Base-by-base conservation (phyloP, 2,888 invertebrate genomes). In the Perdita meconis region DNA sequence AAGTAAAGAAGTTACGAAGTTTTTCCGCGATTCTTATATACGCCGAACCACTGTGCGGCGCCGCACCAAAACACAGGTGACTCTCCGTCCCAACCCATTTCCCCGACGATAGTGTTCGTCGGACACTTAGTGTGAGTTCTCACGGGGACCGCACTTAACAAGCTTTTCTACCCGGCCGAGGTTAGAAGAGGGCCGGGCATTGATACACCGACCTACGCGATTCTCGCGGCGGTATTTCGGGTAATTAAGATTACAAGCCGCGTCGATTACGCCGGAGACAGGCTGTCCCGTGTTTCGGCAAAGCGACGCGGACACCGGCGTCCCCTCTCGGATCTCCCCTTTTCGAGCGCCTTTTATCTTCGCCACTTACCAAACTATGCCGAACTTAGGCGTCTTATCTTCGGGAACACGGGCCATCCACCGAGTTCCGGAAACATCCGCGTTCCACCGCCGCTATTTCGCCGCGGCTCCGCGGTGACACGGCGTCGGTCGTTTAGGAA, bases 311-410 rank as follows among this genome's bases (percentile, higher is more conserved):
- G 65, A 24, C 74, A 26, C 13, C 69, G 60, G 59, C 13, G 16
- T 51, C 36, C 38, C 22, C 47, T 55, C 8, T 8, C n/a, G n/a
- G n/a, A n/a, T n/a, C n/a, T n/a, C n/a, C n/a, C n/a, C n/a, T n/a
- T n/a, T n/a, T n/a, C n/a, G 47, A 10, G 8, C 3, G 19, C 22
- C 47, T 22, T 69, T 87, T 86, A 87, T 86, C 87, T 68, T 24
- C 60, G 69, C 77, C 86, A 87, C 86, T 86, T 84, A 86, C 80
- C 81, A 53, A 86, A 78, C 87, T 80, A 81, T 86, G 80, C 86
- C 84, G 74, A 82, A 81, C 71, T 80, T 84, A 71, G 81, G 47
- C 63, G 44, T 1, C 70, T 88, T 87, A 85, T 88, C 87, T 86
- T 68, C 57, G 47, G 26, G 51, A 74, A 84, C 84, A 80, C 66